Evolutionary conservation across 2,113 vertebrate genomes (phyloP).

Genomic region (Chionomys nivalis): DNA sequence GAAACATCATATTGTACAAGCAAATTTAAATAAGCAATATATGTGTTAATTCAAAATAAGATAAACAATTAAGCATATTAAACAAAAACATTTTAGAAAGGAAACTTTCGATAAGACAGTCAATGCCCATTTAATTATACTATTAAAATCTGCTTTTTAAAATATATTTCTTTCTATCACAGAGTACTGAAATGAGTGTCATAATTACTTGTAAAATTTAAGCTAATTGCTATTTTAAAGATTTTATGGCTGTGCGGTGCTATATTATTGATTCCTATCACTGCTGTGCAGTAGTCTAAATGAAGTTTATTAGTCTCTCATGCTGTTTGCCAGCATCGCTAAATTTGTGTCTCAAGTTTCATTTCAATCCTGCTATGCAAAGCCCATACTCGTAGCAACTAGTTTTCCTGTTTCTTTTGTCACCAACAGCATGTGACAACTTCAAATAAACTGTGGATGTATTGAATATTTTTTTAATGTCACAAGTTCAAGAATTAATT

Average conservation of each 20-base stretch:
- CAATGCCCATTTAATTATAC: slow-evolving; percentile 21
- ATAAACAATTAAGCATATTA: neutral
- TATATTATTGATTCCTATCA: neutral
- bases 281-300: neutral
- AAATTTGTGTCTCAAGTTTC: neutral
- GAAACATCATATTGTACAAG: neutral
- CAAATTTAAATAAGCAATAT: neutral
- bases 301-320: neutral
- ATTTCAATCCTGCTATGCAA: neutral
- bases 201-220: neutral
- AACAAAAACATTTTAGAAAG: neutral
- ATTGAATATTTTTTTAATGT: neutral
- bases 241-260: neutral
- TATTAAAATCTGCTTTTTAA: neutral
- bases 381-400: neutral
- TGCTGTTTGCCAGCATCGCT: neutral
- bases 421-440: neutral
- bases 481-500: neutral
- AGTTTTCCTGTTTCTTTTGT: neutral
- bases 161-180: slow-evolving; percentile 39
- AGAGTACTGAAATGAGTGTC: neutral
- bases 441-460: neutral
- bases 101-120: slow-evolving; percentile 4
- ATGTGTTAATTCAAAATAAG: neutral
- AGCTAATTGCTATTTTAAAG: slow-evolving; percentile 26